phyloP scores from a whole-genome alignment of 2,888 invertebrate species.

The Beris morrisii region DNA sequence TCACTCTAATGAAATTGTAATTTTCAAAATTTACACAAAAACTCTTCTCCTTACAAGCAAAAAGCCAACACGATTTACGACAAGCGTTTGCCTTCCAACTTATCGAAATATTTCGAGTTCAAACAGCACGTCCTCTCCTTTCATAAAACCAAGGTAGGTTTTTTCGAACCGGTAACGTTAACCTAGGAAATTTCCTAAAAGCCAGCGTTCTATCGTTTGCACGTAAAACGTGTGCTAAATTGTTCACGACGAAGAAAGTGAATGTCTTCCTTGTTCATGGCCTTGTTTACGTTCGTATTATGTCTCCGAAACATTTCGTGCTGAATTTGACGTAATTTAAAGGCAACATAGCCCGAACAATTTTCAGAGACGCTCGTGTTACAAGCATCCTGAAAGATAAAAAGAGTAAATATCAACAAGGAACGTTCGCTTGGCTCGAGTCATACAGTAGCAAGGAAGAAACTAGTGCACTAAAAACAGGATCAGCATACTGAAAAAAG shows the following conservation, averaged over 20 bases:
- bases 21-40: conserved; percentile 15
- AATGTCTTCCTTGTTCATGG: conserved; percentile 28
- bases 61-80: conserved; percentile 17
- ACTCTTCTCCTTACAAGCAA: conserved; percentile 1
- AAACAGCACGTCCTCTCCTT: conserved; percentile 27
- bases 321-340: conserved; percentile 32
- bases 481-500: not conserved
- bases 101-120: conserved; percentile 25
- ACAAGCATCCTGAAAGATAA: not conserved
- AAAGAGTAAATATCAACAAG: conserved; percentile 20
- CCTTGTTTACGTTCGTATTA: conserved; percentile 30
- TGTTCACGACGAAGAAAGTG: not conserved
- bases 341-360: conserved; percentile 15
- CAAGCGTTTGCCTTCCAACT: conserved; percentile 25
- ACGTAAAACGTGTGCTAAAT: conserved; percentile 21
- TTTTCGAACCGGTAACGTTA: not conserved
- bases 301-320: conserved; percentile 25
- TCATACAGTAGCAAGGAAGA: conserved; percentile 3
- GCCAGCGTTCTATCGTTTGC: conserved; percentile 7
- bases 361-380: conserved; percentile 15
- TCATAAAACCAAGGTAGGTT: conserved; percentile 3
- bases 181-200: conserved; percentile 11
- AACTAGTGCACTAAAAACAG: not conserved
- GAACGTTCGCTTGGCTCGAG: conserved; percentile 1
- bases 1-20: conserved; percentile 26